phyloP scores from a whole-genome alignment of 2,113 vertebrate genomes.

The Serilophus lunatus region DNA sequence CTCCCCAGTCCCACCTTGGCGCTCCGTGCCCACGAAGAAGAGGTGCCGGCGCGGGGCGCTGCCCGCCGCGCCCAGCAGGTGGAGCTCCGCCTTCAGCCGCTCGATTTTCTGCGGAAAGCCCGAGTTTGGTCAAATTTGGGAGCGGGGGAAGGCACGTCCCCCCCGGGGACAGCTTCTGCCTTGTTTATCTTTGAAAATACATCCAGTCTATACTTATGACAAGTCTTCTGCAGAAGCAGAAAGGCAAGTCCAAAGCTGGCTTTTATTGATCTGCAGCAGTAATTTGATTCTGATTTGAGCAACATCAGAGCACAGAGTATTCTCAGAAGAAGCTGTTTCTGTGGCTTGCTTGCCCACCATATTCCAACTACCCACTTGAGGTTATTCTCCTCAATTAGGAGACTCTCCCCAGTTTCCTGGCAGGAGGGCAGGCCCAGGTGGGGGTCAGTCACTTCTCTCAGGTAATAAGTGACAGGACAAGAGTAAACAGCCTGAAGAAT shows the following conservation, averaged over 20 bases:
- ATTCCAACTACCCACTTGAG: neutral
- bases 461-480: neutral
- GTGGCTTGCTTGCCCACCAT: neutral
- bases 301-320: neutral
- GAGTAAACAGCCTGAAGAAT: neutral
- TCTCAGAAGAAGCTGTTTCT: neutral
- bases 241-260: neutral
- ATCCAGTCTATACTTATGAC: neutral
- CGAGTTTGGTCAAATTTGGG: accelerated
- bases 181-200: neutral
- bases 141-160: neutral
- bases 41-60: constrained; percentile 81
- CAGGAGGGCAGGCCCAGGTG: neutral
- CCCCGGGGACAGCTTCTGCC: too few relatives aligned
- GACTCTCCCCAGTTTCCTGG: neutral
- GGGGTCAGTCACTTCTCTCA: neutral
- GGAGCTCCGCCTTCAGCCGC: constrained; percentile 90
- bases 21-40: constrained; percentile 88
- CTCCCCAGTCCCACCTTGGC: constrained; percentile 76
- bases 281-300: neutral
- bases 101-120: constrained; percentile 89
- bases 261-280: neutral
- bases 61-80: constrained; percentile 86
- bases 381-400: neutral
- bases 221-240: accelerated